phyloP scores from a whole-genome alignment of 2,113 vertebrate species.

The Syrrhaptes paradoxus region DNA sequence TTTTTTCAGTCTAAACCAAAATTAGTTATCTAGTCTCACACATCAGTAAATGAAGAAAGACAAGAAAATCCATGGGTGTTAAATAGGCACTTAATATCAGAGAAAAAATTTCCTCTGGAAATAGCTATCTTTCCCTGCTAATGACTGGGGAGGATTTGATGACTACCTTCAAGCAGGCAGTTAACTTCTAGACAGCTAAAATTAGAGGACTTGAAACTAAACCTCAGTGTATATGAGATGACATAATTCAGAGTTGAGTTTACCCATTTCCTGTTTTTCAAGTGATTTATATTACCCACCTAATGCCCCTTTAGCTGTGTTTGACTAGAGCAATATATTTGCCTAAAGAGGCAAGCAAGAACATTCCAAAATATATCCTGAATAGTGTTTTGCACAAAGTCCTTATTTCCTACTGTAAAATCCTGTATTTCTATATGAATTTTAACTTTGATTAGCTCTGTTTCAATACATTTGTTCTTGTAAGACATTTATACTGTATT shows the following conservation, averaged over 20 bases:
- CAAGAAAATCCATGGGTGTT: background rate
- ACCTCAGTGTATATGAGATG: background rate
- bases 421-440: background rate
- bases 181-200: background rate
- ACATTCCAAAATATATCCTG: background rate
- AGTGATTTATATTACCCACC: constrained; percentile 28
- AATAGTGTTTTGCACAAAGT: background rate
- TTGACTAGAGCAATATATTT: constrained; percentile 31
- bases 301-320: background rate
- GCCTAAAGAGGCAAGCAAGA: background rate
- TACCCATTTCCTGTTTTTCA: constrained; percentile 29
- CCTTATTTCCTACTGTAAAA: background rate
- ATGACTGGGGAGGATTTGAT: background rate
- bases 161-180: background rate
- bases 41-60: background rate
- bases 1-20: background rate
- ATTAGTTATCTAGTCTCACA: background rate
- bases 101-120: background rate
- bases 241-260: constrained; percentile 43
- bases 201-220: constrained; percentile 15
- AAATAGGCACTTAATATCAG: background rate
- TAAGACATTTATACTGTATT: background rate
- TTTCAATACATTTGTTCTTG: background rate
- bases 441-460: background rate
- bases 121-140: background rate